A percentile compares a stretch with the other conserved stretches of the same genome.
Evolutionary conservation across 2,113 vertebrate genomes (phyloP).

Genomic region (Melanerpes formicivorus): DNA sequence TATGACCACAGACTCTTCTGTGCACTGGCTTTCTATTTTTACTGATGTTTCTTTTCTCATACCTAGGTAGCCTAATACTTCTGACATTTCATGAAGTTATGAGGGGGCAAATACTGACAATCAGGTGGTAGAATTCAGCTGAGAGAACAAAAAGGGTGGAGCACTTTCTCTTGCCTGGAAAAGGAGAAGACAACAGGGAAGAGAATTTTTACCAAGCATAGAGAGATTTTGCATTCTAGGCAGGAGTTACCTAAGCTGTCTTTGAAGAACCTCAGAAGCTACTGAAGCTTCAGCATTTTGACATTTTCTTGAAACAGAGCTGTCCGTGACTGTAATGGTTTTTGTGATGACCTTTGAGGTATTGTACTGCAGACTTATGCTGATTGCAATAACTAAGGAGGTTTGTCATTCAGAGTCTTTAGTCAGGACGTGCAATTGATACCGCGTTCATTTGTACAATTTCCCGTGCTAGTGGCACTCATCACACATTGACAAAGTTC

Average conservation of each 20-base stretch:
- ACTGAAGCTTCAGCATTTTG: background rate
- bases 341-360: background rate
- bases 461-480: background rate
- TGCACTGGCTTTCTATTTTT: background rate
- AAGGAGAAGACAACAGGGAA: background rate
- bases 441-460: background rate
- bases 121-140: background rate
- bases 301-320: background rate
- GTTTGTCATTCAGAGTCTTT: background rate
- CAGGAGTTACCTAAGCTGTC: background rate
- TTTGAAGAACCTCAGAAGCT: background rate
- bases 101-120: background rate
- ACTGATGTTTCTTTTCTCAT: background rate
- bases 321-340: background rate
- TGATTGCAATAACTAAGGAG: background rate
- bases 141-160: background rate
- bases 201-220: background rate
- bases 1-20: background rate
- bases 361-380: background rate
- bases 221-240: background rate
- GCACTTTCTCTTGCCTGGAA: background rate
- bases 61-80: background rate
- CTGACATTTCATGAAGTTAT: background rate
- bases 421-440: background rate
- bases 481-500: background rate